Conservation (phyloP, 2,113 vertebrate genomes). For the Plecturocebus donacophilus region DNA sequence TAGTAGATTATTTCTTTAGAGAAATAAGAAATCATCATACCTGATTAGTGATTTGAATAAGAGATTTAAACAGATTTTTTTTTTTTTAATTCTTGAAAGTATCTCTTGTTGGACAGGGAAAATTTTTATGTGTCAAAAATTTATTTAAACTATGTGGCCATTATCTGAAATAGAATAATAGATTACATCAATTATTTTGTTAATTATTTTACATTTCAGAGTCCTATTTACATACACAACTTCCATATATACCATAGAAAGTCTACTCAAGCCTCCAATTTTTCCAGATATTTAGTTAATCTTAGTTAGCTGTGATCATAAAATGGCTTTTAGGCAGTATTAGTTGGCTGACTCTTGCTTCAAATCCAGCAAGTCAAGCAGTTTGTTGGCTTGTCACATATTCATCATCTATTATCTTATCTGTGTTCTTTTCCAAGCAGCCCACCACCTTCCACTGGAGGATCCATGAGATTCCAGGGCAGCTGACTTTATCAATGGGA, state of each 20-base stretch:
- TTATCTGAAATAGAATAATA: neutral
- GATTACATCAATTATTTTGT: neutral
- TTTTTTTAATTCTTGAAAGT: neutral
- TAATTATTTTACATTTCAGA: neutral
- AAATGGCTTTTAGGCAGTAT: neutral
- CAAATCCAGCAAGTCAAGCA: neutral
- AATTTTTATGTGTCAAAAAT: constrained; percentile 27
- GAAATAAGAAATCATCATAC: neutral
- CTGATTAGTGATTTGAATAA: neutral
- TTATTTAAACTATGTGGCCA: neutral
- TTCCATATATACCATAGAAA: neutral
- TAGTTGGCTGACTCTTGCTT: neutral
- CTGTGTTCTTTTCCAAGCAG: neutral
- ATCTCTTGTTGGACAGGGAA: neutral
- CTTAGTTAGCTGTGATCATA: neutral
- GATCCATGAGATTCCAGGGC: neutral
- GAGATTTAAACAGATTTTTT: neutral
- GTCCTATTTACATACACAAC: neutral
- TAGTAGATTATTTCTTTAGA: neutral
- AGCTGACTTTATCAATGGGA: neutral
- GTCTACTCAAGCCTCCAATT: neutral
- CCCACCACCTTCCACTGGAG: neutral
- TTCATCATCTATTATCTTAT: neutral
- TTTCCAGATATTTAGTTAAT: neutral
- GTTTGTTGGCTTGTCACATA: neutral